These are phyloP conservation scores for Enteromius mattozi DNA, from an alignment of 2,797 vertebrate species.

Conservation along the genomic window DNA sequence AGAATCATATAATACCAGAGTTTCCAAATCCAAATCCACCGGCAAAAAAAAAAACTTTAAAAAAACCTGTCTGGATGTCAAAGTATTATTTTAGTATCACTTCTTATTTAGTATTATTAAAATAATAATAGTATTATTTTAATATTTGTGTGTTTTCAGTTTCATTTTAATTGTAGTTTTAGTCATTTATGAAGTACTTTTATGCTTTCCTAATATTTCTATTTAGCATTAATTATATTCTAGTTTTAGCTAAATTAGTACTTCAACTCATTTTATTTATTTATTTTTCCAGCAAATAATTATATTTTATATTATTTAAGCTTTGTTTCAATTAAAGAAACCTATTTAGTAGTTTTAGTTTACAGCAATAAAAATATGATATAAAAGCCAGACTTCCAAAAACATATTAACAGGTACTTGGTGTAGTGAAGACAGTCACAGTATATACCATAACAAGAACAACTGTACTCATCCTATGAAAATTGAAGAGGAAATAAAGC, in stretches of 20 bases:
- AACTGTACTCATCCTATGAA: conserved; percentile 8
- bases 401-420: neutral
- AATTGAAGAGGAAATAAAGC: conserved; percentile 24
- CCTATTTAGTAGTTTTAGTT: neutral
- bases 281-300: neutral
- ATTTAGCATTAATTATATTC: neutral
- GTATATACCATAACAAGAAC: neutral
- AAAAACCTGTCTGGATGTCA: neutral
- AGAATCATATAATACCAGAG: neutral
- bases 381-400: neutral
- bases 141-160: neutral
- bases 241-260: neutral
- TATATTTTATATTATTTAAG: neutral
- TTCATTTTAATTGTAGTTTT: neutral
- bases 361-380: neutral
- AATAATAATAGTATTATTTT: neutral
- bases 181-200: neutral
- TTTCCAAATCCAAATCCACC: neutral
- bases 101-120: neutral
- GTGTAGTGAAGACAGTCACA: neutral
- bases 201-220: neutral
- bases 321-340: neutral
- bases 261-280: neutral
- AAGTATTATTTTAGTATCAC: neutral
- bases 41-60: neutral